A percentile compares a stretch with the other conserved stretches of the same genome.
phyloP scores from a whole-genome alignment of 2,797 vertebrate genomes.

The Agapornis canus region DNA sequence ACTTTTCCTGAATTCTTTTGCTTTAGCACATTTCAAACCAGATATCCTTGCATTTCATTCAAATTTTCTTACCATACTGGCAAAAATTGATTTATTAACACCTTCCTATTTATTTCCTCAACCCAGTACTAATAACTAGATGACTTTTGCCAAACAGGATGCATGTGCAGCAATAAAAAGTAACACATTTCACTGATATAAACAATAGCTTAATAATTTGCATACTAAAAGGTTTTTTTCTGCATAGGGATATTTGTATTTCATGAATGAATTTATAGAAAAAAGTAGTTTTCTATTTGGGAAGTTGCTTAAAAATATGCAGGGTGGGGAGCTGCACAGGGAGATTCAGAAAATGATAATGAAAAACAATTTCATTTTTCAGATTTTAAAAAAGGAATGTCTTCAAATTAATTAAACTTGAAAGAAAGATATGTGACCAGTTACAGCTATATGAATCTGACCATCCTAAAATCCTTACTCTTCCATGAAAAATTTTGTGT shows the following conservation, averaged over 20 bases:
- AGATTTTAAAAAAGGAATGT: neutral
- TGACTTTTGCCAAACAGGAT: neutral
- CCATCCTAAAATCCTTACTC: neutral
- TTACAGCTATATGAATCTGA: neutral
- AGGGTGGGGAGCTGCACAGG: neutral
- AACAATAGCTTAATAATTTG: neutral
- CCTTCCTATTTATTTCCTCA: neutral
- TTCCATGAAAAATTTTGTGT: neutral
- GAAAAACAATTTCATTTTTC: neutral
- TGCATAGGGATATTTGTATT: neutral
- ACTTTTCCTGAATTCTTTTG: neutral
- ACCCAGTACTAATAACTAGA: neutral
- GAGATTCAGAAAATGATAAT: neutral
- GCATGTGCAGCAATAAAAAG: neutral
- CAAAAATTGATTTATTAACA: neutral
- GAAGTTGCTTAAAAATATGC: neutral
- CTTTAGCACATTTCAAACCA: neutral
- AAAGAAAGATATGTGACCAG: neutral
- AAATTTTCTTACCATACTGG: neutral
- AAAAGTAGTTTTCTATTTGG: neutral
- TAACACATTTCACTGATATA: neutral
- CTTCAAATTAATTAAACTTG: neutral
- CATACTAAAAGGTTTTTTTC: neutral
- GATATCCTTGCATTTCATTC: neutral
- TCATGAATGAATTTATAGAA: neutral